Conservation (phyloP, 2,113 vertebrate species). For the Callithrix jacchus region DNA sequence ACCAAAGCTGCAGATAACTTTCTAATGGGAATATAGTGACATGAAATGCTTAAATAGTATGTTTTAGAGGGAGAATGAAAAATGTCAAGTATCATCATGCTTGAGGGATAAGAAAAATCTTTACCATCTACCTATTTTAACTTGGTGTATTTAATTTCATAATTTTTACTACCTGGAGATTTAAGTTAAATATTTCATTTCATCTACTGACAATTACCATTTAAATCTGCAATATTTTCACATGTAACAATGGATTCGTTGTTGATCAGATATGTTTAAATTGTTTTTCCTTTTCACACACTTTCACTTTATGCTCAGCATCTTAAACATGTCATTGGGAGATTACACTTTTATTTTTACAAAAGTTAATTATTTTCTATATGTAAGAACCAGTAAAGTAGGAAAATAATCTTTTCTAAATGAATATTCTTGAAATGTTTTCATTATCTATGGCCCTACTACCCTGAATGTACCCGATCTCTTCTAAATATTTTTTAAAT, state of each 20-base stretch:
- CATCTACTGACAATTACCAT: neutral
- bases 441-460: neutral
- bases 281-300: neutral
- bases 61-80: neutral
- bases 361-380: neutral
- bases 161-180: conserved; percentile 5
- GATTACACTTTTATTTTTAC: neutral
- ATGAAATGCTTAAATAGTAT: neutral
- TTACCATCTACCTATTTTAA: neutral
- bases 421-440: neutral
- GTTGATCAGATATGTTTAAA: neutral
- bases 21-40: neutral
- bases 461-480: too few relatives aligned
- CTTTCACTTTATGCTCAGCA: neutral
- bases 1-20: neutral
- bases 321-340: neutral
- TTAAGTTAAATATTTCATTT: conserved; percentile 26
- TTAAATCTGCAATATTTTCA: conserved; percentile 16
- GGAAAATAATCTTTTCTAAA: neutral
- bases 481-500: conserved; percentile 1
- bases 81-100: neutral
- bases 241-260: neutral
- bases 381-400: neutral
- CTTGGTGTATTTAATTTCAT: neutral
- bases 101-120: neutral